phyloP scores from a whole-genome alignment of 2,888 invertebrate species.

The Temnothorax unifasciatus region DNA sequence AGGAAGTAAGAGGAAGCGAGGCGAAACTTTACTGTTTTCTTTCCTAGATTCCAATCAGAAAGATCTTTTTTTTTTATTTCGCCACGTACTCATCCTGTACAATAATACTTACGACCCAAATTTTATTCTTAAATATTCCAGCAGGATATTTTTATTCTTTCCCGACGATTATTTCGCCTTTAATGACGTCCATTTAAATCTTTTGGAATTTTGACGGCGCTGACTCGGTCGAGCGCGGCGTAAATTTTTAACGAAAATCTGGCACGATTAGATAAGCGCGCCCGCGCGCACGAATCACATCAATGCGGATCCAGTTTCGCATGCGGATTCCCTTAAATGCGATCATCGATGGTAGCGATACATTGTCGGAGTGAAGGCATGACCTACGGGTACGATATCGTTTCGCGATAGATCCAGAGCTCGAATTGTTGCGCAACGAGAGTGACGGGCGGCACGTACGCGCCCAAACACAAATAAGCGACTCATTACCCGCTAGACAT shows the following conservation, averaged over 20 bases:
- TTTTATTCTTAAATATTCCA: conserved; percentile 4
- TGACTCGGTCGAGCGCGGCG: not conserved
- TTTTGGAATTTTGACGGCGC: not conserved
- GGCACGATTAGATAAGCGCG: not conserved
- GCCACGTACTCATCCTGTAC: not conserved
- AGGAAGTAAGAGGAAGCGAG: not conserved
- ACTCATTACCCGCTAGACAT: conserved; percentile 45
- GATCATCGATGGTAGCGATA: conserved; percentile 43
- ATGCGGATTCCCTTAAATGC: conserved; percentile 45
- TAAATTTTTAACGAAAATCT: not conserved
- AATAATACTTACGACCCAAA: not conserved
- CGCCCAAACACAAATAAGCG: conserved; percentile 30
- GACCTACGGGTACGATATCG: conserved; percentile 40
- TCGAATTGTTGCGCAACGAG: conserved; percentile 41
- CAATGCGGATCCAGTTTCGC: conserved; percentile 24
- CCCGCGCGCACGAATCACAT: conserved; percentile 1
- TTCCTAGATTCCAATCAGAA: not conserved
- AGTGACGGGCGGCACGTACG: conserved; percentile 35
- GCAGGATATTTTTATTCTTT: not conserved
- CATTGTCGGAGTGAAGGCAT: conserved; percentile 20
- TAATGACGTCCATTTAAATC: not conserved
- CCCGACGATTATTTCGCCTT: not conserved
- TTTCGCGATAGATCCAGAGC: conserved; percentile 25
- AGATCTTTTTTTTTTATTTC: not conserved
- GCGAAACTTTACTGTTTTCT: not conserved